Conservation (phyloP, 2,113 vertebrate genomes). For the Anguilla japonica region DNA sequence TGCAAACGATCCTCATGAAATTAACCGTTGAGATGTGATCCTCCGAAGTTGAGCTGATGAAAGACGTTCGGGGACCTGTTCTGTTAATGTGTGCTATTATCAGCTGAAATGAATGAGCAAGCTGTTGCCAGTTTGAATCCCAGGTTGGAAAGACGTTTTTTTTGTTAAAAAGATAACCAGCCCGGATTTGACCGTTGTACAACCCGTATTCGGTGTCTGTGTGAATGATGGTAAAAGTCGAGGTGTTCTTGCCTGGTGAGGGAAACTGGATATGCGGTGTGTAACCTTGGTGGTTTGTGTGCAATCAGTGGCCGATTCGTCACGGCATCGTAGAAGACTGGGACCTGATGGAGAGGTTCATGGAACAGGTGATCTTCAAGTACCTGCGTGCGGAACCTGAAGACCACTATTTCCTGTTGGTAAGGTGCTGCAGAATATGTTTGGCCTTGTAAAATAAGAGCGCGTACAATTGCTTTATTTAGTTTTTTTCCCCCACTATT, state of each 20-base stretch:
- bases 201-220: neutral
- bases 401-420: conserved; percentile 98
- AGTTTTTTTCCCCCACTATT: neutral
- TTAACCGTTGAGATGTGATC: neutral
- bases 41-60: neutral
- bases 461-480: neutral
- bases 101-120: neutral
- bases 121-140: neutral
- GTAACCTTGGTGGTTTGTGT: neutral
- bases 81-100: neutral
- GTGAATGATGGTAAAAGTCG: neutral
- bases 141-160: neutral
- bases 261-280: neutral
- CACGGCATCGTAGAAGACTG: conserved; percentile 98
- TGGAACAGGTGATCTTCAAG: conserved; percentile 99
- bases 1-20: neutral
- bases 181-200: neutral
- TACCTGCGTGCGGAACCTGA: conserved; percentile 96
- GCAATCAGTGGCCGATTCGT: conserved; percentile 90
- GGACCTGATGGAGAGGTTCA: conserved; percentile 98
- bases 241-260: neutral
- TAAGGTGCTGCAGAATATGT: conserved; percentile 57
- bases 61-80: neutral
- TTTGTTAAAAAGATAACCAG: neutral
- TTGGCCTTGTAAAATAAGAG: neutral